These are phyloP conservation scores for Ophion obscuratus DNA, from an alignment of 2,888 invertebrate genomes.

Conservation along the genomic window DNA sequence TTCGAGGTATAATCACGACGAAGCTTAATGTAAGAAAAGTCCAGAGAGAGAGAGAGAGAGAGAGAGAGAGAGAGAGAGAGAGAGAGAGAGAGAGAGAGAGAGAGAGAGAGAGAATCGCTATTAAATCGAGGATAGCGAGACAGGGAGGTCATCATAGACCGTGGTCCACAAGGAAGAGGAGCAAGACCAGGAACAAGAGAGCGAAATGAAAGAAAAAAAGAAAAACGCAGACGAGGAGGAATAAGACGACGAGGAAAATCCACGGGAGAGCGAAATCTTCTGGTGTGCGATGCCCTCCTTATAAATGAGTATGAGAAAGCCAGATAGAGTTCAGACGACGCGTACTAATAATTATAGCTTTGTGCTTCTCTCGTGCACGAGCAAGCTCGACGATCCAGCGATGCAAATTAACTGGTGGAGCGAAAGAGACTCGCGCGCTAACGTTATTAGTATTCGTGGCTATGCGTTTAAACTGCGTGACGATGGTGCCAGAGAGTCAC, in stretches of 20 bases:
- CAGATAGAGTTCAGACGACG: conserved; percentile 80
- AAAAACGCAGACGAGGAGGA: conserved; percentile 41
- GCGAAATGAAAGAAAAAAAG: conserved; percentile 11
- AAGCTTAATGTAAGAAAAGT: conserved; percentile 57
- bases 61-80: conserved; percentile 56
- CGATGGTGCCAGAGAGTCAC: conserved; percentile 19
- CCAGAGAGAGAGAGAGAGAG: conserved; percentile 14
- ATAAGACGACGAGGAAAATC: conserved; percentile 60
- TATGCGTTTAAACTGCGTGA: conserved; percentile 34
- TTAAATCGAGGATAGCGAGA: conserved; percentile 55
- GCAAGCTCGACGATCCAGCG: conserved; percentile 72
- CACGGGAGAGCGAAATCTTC: conserved; percentile 43
- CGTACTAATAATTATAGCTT: conserved; percentile 83
- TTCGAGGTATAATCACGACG: conserved; percentile 62
- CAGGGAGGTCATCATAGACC: not conserved
- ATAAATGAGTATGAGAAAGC: conserved; percentile 79
- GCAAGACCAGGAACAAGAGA: conserved; percentile 27
- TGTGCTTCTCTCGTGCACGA: conserved; percentile 73
- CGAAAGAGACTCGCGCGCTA: conserved; percentile 43
- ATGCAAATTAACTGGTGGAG: conserved; percentile 76
- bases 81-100: conserved; percentile 50
- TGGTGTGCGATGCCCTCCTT: conserved; percentile 71
- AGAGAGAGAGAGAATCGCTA: not conserved
- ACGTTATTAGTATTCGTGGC: conserved; percentile 52
- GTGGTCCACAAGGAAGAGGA: conserved; percentile 44